Percentiles rank a stretch among this genome's conserved stretches.
phyloP scores from a whole-genome alignment of 2,113 vertebrate species.

The Pelecanus crispus region DNA sequence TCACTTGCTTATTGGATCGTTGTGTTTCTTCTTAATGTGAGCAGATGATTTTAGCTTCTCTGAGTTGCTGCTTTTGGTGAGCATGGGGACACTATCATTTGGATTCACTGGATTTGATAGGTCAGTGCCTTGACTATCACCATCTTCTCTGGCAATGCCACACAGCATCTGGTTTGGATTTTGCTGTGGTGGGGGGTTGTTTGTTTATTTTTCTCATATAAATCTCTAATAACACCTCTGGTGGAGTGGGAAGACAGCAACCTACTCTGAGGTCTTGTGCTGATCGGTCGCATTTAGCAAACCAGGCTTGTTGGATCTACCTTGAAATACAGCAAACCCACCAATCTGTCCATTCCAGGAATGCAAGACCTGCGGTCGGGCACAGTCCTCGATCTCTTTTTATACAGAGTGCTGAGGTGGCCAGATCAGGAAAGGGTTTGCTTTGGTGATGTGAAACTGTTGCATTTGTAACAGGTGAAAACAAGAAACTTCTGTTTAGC shows the following conservation, averaged over 20 bases:
- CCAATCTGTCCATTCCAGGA: neutral
- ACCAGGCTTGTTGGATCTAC: neutral
- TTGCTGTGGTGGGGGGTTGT: neutral
- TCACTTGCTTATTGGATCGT: neutral
- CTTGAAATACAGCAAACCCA: neutral
- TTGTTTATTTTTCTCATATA: neutral
- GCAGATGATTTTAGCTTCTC: neutral
- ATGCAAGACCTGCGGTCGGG: rapidly evolving
- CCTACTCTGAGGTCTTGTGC: neutral
- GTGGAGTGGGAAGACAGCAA: neutral
- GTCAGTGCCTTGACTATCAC: neutral
- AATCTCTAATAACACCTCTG: neutral
- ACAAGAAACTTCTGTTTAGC: neutral
- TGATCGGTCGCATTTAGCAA: neutral
- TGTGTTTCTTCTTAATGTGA: neutral
- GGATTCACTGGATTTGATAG: neutral
- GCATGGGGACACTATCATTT: neutral
- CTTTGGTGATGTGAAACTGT: neutral
- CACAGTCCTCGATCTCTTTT: neutral
- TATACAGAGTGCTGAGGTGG: neutral
- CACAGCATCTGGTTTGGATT: neutral
- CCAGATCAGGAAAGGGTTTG: neutral
- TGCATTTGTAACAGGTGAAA: neutral
- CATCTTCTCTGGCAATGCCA: neutral
- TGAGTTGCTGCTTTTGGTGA: neutral